Evolutionary conservation across 2,113 vertebrate genomes (phyloP), one percentile per base, ranked within the genome.

Genomic region (Zosterops pallidus): DNA sequence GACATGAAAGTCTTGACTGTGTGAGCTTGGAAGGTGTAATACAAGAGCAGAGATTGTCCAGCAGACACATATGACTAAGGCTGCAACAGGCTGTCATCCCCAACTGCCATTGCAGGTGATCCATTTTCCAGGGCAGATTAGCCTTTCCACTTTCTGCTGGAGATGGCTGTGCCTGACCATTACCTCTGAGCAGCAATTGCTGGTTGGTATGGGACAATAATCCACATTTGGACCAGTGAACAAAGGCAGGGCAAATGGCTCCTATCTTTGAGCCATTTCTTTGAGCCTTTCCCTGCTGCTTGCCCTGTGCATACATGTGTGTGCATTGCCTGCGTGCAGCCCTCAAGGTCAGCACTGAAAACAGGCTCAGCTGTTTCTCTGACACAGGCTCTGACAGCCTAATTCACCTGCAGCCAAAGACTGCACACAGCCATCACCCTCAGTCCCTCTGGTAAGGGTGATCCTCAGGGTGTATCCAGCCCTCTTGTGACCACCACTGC

Each of bases 301-400:
- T 3, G 1, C 49, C 23, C 60, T 0, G 0, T 15, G 59, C 24
- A 4, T 2, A 15, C 4, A 0, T 0, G 4, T 9, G 10, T 11
- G 2, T 5, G 28, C 47, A 16, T 11, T 1, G 12, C 42, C 56
- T 55, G 23, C 0, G 0, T 26, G 50, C 74, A 81, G 2, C 82
- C 64, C 52, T 15, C 76, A 29, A 31, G n/a, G 46, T 49, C 81
- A 53, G 72, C 69, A 7, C 44, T 41, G 68, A 74, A 65, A 52
- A 44, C 14, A 33, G 77, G 28, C 41, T 41, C 65, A 12, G 19
- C 22, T 5, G 4, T 41, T 59, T 37, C 56, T 68, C 39, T 18
- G 17, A 18, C 56, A 47, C 47, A 71, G 83, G 33, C 47, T 65
- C 69, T 64, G 31, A 5, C 35, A 74, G 60, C 46, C 50, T 41